These are phyloP conservation scores for Leptopilina syphax DNA, from an alignment of 2,888 invertebrate species.

Conservation along the genomic window DNA sequence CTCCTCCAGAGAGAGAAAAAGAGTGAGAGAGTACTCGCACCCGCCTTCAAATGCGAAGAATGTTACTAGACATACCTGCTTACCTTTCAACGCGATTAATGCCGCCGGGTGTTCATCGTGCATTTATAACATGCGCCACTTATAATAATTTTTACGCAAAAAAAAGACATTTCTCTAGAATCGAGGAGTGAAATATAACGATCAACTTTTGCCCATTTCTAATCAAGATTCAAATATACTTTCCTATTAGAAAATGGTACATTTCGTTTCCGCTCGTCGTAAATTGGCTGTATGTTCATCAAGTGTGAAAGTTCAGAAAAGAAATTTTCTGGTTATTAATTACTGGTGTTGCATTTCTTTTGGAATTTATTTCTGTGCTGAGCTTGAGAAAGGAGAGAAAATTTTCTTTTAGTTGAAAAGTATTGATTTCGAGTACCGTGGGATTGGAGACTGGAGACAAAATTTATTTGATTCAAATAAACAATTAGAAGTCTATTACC, in stretches of 20 bases:
- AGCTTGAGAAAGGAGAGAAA: not conserved
- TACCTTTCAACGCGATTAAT: constrained; percentile 57
- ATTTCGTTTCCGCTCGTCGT: not conserved
- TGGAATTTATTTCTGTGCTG: too few relatives aligned
- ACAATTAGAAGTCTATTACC: too few relatives aligned
- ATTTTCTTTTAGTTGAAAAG: too few relatives aligned
- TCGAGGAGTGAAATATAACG: constrained; percentile 11
- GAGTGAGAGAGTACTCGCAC: constrained; percentile 18
- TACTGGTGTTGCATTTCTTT: not conserved
- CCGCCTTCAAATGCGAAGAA: constrained; percentile 49
- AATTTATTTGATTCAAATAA: too few relatives aligned
- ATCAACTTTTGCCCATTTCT: constrained; percentile 7
- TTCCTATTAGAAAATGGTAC: constrained; percentile 11
- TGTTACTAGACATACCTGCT: constrained; percentile 53
- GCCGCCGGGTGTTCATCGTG: constrained; percentile 54
- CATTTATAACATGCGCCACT: constrained; percentile 21
- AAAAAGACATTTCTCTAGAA: not conserved
- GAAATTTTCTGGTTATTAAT: constrained; percentile 10
- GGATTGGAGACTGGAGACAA: too few relatives aligned
- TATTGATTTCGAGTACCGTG: too few relatives aligned
- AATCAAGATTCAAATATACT: constrained; percentile 22
- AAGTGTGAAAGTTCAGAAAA: not conserved
- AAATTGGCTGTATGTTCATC: not conserved
- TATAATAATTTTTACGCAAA: not conserved
- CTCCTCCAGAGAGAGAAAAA: not conserved